Base-by-base conservation (phyloP, 92 coral and sea anemone genomes). In the Virgularia gustaviana region DNA sequence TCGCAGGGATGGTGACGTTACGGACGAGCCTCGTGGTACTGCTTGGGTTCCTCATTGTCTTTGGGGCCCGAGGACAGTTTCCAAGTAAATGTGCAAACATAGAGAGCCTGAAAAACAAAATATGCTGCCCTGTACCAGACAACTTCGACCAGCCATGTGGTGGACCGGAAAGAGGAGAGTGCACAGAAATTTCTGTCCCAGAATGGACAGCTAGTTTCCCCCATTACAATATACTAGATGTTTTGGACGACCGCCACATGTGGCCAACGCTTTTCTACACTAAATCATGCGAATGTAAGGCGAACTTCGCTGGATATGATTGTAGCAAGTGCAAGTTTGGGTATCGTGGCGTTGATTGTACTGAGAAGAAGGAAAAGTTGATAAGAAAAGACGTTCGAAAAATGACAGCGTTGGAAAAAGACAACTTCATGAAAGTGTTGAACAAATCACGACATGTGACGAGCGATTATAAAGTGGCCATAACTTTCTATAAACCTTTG, bases 321-420 rank as follows among this genome's bases (percentile, higher is more conserved):
- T n/a, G n/a, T n/a, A n/a, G 91, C 77, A 83, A 84, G 70, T 87
- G 91, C 74, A 79, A 80, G 72, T 80, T 52, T 49, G 91, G 91
- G 24, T 87, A 79, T 62, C 57, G 78, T 13, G 91, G 91, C 30
- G 33, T 33, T 28, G 57, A 71, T 39, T 87, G 91, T 65, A 77
- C 28, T 16, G 58, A 87, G 59, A 87, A 80, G 72, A 85, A 76
- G 31, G 65, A n/a, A n/a, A n/a, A n/a, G n/a, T n/a, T n/a, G n/a
- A n/a, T n/a, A n/a, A n/a, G n/a, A n/a, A n/a, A n/a, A n/a, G n/a
- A n/a, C n/a, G n/a, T n/a, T n/a, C n/a, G n/a, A n/a, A n/a, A n/a
- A n/a, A n/a, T n/a, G n/a, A n/a, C n/a, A n/a, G n/a, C n/a, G n/a
- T n/a, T n/a, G n/a, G n/a, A n/a, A n/a, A n/a, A n/a, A n/a, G n/a